These are phyloP conservation scores for Nyctalus aviator DNA, from an alignment of 2,797 vertebrate species.

Conservation along the genomic window DNA sequence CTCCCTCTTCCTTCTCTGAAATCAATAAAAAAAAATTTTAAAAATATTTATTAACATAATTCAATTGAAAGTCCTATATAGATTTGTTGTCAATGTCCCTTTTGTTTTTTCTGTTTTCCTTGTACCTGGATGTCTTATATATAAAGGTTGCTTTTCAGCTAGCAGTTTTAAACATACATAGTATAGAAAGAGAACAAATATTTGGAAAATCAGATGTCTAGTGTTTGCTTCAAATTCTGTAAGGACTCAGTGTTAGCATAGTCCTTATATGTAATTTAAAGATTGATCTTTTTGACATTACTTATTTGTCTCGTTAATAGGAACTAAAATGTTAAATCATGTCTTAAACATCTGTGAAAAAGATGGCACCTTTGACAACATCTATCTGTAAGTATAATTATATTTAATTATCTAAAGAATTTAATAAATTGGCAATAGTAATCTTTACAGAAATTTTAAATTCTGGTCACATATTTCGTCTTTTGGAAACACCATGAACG, in stretches of 20 bases:
- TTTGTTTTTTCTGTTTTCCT: conserved; percentile 36
- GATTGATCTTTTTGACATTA: conserved; percentile 58
- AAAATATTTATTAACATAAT: conserved; percentile 47
- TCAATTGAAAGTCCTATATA: neutral
- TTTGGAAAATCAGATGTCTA: conserved; percentile 42
- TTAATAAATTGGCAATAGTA: conserved; percentile 2
- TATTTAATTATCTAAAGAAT: conserved; percentile 28
- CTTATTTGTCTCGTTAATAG: conserved; percentile 86
- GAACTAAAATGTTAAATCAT: conserved; percentile 99
- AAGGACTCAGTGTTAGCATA: neutral
- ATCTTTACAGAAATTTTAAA: conserved; percentile 43
- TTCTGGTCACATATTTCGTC: conserved; percentile 24
- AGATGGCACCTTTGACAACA: conserved; percentile 99
- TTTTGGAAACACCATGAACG: conserved; percentile 31
- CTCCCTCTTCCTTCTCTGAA: too few relatives aligned
- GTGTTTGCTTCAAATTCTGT: conserved; percentile 32
- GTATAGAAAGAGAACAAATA: neutral
- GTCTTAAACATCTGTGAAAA: conserved; percentile 99
- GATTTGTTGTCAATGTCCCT: neutral
- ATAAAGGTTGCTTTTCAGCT: conserved; percentile 36
- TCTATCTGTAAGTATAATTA: conserved; percentile 97
- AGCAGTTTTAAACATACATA: conserved; percentile 44
- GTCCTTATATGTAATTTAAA: conserved; percentile 32
- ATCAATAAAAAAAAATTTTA: too few relatives aligned
- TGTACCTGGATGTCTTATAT: neutral